These are phyloP conservation scores for Graptemys geographica DNA, from an alignment of 2,797 vertebrate genomes.

Conservation along the genomic window DNA sequence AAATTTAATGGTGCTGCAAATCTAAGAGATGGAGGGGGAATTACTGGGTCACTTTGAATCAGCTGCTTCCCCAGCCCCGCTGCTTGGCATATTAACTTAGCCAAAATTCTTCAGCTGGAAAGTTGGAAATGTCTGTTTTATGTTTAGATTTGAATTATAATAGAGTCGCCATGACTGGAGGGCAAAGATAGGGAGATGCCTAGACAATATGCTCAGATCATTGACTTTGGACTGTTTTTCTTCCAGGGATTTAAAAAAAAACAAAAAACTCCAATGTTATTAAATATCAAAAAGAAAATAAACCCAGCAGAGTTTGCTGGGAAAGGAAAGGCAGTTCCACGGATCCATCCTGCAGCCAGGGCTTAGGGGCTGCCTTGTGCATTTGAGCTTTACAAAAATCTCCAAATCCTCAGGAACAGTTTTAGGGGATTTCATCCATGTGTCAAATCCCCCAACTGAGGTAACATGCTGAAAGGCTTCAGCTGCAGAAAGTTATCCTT, in stretches of 20 bases:
- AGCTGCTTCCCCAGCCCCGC: background rate
- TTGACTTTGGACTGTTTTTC: background rate
- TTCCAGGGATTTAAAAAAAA: too few relatives aligned
- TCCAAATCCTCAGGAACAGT: slow-evolving; percentile 51
- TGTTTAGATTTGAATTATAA: slow-evolving; percentile 48
- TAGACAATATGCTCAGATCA: background rate
- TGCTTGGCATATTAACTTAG: background rate
- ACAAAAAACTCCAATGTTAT: background rate
- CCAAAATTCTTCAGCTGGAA: too few relatives aligned
- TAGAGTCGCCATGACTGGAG: background rate
- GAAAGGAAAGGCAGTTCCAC: slow-evolving; percentile 31
- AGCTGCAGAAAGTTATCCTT: background rate
- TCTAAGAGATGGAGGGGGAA: background rate
- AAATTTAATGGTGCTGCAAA: background rate
- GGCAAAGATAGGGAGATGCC: slow-evolving; percentile 39
- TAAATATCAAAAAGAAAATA: slow-evolving; percentile 13
- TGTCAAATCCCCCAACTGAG: slow-evolving; percentile 46
- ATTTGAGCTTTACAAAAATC: slow-evolving; percentile 50
- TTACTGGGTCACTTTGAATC: background rate
- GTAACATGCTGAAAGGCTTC: background rate
- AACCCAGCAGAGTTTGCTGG: background rate
- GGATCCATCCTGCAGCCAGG: slow-evolving; percentile 45
- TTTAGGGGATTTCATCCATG: slow-evolving; percentile 52
- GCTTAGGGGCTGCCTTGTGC: slow-evolving; percentile 50
- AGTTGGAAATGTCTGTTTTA: background rate